phyloP scores from a whole-genome alignment of 2,113 vertebrate species.

The Dipodomys ordii region DNA sequence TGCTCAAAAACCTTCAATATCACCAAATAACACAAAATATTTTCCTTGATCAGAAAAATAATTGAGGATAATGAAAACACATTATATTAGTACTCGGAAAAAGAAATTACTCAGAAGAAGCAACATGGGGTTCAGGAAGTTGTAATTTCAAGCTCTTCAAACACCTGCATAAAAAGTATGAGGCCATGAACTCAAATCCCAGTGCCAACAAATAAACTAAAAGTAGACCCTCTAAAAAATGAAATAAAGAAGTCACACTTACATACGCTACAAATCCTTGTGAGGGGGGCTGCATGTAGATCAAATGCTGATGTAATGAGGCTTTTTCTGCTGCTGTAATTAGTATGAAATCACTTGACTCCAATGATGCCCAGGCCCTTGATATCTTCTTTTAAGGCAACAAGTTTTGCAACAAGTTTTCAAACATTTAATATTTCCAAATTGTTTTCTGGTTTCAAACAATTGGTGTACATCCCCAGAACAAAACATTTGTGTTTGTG shows the following conservation, averaged over 20 bases:
- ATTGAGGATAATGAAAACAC: not conserved
- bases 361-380: rapidly evolving
- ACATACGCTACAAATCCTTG: not conserved
- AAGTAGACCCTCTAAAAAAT: no score
- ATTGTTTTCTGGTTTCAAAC: not conserved
- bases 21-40: not conserved
- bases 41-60: not conserved
- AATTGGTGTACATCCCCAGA: not conserved
- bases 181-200: not conserved
- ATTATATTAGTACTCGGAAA: not conserved
- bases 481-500: no score
- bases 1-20: not conserved
- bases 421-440: not conserved
- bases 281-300: no score
- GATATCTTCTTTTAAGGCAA: not conserved
- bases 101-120: not conserved
- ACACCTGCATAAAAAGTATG: not conserved
- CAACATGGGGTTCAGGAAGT: not conserved
- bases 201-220: no score
- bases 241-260: not conserved
- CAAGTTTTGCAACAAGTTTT: not conserved
- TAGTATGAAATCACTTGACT: not conserved
- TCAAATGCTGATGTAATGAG: not conserved
- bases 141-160: no score
- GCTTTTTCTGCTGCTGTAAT: not conserved